Percentiles rank a stretch among this genome's conserved stretches.
Evolutionary conservation across 2,797 vertebrate genomes (phyloP).

Genomic region (Acipenser ruthenus): DNA sequence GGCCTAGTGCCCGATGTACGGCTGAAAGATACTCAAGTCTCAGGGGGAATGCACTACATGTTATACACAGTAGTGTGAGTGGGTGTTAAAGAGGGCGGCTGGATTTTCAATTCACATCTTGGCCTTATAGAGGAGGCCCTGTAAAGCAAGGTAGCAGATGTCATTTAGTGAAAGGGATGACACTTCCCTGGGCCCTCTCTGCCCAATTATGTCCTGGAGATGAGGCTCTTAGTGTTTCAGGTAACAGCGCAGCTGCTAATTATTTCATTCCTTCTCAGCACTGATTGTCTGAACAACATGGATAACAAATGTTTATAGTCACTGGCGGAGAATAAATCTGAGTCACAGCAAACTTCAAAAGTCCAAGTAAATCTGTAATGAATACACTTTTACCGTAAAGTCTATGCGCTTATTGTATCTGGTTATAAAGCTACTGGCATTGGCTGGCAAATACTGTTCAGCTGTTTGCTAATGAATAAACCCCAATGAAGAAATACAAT

Average conservation of each 20-base stretch:
- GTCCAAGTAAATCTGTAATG: too few species aligned
- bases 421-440: too few species aligned
- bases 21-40: constrained; percentile 17
- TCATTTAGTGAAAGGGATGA: constrained; percentile 34
- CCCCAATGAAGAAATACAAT: too few species aligned
- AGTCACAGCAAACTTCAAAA: not conserved
- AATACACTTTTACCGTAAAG: too few species aligned
- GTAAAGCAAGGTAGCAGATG: constrained; percentile 25
- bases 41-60: constrained; percentile 28
- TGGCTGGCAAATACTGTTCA: too few species aligned
- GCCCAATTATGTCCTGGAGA: constrained; percentile 6
- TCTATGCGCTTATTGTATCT: too few species aligned
- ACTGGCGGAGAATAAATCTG: not conserved
- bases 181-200: constrained; percentile 17
- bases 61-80: constrained; percentile 48
- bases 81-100: constrained; percentile 42
- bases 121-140: constrained; percentile 48
- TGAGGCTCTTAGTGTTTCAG: not conserved
- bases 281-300: not conserved
- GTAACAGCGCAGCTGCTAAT: not conserved
- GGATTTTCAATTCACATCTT: constrained; percentile 39
- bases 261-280: not conserved
- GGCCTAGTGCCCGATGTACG: constrained; percentile 15
- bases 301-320: not conserved
- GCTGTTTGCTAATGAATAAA: too few species aligned